Evolutionary conservation across 2,113 vertebrate genomes (phyloP), one percentile per base, ranked within the genome.

Genomic region (Epinephelus moara): DNA sequence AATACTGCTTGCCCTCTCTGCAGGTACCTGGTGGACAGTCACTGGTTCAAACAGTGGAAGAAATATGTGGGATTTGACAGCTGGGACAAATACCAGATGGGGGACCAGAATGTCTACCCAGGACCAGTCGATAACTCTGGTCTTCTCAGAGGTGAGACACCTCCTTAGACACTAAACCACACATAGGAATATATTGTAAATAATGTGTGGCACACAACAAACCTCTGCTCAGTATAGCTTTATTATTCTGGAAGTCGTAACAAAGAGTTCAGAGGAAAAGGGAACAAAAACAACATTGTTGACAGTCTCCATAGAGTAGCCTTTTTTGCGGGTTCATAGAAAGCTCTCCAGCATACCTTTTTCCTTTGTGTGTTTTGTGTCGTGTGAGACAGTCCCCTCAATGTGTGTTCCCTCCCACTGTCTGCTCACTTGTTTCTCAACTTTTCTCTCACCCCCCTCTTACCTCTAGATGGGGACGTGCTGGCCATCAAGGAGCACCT

Each of bases 11-110:
- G 3, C 5, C 33, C 67, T 59, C 53, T 81, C 30, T 92, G 27
- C 92, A 99, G 98, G 98, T 99, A 98, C 91, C 94, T 99, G 66
- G 97, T 99, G 77, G 98, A 99, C 95, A 99, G 98, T 95, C 98
- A 95, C 90, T 99, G 98, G 98, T 99, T 99, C 94, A 99, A 99
- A 95, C 98, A 99, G 95, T 99, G 98, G 98, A 99, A 99, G 92
- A 99, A 99, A 94, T 99, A 99, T 96, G 98, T 99, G 95, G 98
- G 98, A 63, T 99, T 96, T 96, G 98, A 99, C 94, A 99, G 97
- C 87, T 99, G 98, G 98, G 98, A 99, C 94, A 99, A 99, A 93
- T 99, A 99, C 88, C 98, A 99, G 94, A 98, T 98, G 97, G 98
- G 97, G 80, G 98, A 99, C 94, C 98, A 99, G 92, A 98, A 97